phyloP scores from a whole-genome alignment of 2,888 invertebrate species.

The Hololepta plana region DNA sequence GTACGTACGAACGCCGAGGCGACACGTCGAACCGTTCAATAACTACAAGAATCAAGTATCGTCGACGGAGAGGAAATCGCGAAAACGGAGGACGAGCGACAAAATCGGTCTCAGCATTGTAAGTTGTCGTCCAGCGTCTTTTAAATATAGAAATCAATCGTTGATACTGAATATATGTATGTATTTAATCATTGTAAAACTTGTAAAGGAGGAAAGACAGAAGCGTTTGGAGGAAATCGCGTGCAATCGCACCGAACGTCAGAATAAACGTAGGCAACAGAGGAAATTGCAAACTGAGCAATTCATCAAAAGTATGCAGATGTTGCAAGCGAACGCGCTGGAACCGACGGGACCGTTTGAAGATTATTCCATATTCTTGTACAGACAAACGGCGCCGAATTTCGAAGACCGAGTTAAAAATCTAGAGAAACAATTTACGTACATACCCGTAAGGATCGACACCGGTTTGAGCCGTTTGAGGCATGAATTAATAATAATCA shows the following conservation, averaged over 20 bases:
- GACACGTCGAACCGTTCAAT: conserved; percentile 18
- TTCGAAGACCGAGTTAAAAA: conserved; percentile 73
- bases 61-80: conserved; percentile 22
- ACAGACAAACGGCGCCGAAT: conserved; percentile 67
- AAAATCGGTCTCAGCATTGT: too few relatives aligned
- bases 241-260: conserved; percentile 43
- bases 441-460: conserved; percentile 55
- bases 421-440: conserved; percentile 54
- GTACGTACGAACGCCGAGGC: too few relatives aligned
- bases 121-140: too few relatives aligned
- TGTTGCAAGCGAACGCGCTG: conserved; percentile 59
- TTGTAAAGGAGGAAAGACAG: conserved; percentile 53
- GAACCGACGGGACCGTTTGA: conserved; percentile 49
- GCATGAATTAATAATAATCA: too few relatives aligned
- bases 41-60: conserved; percentile 3
- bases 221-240: conserved; percentile 58
- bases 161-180: too few relatives aligned
- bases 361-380: conserved; percentile 71
- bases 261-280: conserved; percentile 41
- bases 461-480: too few relatives aligned
- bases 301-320: conserved; percentile 69
- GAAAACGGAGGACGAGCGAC: conserved; percentile 43
- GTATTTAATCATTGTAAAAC: conserved; percentile 9
- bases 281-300: conserved; percentile 64
- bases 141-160: too few relatives aligned